A percentile compares a stretch with the other conserved stretches of the same genome.
Evolutionary conservation across 2,797 vertebrate species (phyloP).

Genomic region (Synaphobranchus kaupii): DNA sequence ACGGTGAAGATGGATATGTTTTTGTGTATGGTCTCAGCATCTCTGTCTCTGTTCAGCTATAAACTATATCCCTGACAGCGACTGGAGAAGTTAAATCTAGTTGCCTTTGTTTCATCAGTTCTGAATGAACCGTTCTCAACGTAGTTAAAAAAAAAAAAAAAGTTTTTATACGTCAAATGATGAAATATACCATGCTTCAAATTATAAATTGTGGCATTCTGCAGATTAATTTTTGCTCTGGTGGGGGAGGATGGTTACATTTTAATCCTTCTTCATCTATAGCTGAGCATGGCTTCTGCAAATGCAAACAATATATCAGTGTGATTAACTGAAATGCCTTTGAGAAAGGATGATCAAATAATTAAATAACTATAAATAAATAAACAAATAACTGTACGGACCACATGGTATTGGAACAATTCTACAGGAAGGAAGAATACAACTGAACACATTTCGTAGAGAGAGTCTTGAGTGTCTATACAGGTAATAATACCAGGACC

Average conservation of each 20-base stretch:
- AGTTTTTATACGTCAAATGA: neutral
- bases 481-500: neutral
- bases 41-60: neutral
- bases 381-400: neutral
- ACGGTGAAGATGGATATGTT: neutral
- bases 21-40: neutral
- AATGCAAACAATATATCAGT: conserved; percentile 6
- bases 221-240: neutral
- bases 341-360: neutral
- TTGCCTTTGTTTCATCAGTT: neutral
- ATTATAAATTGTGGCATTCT: neutral
- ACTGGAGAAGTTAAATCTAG: neutral
- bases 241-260: neutral
- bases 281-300: neutral
- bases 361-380: neutral
- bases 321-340: conserved; percentile 7
- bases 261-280: conserved; percentile 12
- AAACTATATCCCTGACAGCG: neutral
- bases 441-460: neutral
- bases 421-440: neutral
- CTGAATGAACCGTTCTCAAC: neutral
- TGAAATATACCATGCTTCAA: neutral
- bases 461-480: neutral
- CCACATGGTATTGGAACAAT: neutral
- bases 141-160: too few species aligned